Base-by-base conservation (phyloP, 1,140 invertebrate species). In the Argopecten irradians region DNA sequence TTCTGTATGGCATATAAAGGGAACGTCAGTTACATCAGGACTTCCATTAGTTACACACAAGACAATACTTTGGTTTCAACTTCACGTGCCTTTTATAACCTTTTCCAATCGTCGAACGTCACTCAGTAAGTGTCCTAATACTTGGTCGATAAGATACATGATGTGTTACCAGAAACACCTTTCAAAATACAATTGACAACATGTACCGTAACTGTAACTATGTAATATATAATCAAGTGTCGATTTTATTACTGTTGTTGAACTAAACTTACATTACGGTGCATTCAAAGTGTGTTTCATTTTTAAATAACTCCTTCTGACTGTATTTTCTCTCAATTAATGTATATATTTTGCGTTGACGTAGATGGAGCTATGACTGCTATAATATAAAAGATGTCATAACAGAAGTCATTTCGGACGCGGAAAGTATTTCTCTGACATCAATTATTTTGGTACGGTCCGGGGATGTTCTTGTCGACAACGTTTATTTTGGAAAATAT, bases 301-400 rank as follows among this genome's bases (percentile, higher is more conserved):
- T 39, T 39, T 8, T 39, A 5, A 39, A 39, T 39, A 13, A 5
- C 36, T 39, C 36, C 36, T n/a, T 8, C 5, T 39, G 5, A 39
- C 36, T 8, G 13, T 8, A 5, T 39, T 39, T 5, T 8, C 5
- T 8, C 13, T 39, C 13, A 39, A 39, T 8, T 8, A 39, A 39
- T 13, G 5, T 39, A 8, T 39, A 8, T 39, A 39, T 39, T 39
- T 39, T 8, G 5, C 36, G 5, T 39, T 28, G 8, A 8, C 55
- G 11, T 8, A 88, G 87, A 34, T 90, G 87, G 87, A 88, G 83
- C n/a, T 92, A 92, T 83, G 84, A n/a, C 35, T 93, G 92, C 85
- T 83, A 91, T n/a, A 89, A 93, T 83, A 87, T 93, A 34, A 22
- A 83, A 33, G 83, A 46, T 22, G 22, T 19, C 0, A 13, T 88